Evolutionary conservation across 2,113 vertebrate species (phyloP).

Genomic region (Oceanites oceanicus): DNA sequence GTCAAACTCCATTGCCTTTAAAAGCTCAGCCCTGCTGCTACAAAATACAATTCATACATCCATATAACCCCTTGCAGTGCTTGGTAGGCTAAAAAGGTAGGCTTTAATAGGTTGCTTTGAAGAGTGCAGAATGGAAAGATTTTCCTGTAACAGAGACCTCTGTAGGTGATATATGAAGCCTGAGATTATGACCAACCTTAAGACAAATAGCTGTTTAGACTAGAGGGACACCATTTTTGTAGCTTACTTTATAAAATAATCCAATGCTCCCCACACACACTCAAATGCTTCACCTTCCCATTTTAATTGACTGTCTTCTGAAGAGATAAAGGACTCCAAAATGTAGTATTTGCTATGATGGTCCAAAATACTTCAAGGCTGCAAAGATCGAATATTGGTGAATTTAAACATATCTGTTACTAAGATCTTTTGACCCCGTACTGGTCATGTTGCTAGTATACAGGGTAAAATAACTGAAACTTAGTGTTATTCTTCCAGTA

Average conservation of each 20-base stretch:
- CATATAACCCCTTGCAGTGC: neutral
- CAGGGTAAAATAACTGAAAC: neutral
- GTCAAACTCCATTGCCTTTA: constrained; percentile 16
- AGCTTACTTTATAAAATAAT: neutral
- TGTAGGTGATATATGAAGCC: neutral
- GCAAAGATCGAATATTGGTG: neutral
- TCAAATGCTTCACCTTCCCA: neutral
- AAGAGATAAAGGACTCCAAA: neutral
- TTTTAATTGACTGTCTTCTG: neutral
- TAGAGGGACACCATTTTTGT: neutral
- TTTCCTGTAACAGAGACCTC: neutral
- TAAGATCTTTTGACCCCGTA: neutral
- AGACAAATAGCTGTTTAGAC: neutral
- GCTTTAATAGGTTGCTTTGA: constrained; percentile 18
- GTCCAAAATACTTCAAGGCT: neutral
- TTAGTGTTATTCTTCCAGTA: neutral
- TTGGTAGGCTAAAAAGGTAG: constrained; percentile 12
- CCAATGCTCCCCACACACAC: neutral
- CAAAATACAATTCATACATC: neutral
- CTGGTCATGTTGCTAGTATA: neutral
- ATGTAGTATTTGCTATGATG: neutral
- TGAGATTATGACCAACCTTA: neutral
- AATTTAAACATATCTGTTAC: neutral
- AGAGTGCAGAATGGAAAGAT: neutral
- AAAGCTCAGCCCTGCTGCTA: constrained; percentile 15